Evolutionary conservation across 2,113 vertebrate genomes (phyloP).

Genomic region (Nycticebus coucang): DNA sequence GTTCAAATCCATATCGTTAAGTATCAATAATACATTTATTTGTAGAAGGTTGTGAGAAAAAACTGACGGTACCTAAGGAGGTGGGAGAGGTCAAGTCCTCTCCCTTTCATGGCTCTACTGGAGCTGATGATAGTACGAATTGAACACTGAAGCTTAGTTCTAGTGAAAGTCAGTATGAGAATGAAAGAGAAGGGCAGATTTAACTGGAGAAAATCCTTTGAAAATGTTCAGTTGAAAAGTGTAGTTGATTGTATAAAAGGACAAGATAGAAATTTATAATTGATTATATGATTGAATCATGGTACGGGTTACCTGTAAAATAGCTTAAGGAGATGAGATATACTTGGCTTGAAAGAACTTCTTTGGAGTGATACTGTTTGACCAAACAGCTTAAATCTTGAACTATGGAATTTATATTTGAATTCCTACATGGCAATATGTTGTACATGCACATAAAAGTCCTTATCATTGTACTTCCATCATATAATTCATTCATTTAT

Average conservation of each 20-base stretch:
- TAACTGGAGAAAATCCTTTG: not conserved
- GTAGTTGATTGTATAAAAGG: not conserved
- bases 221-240: not conserved
- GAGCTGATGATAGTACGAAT: not conserved
- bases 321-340: not conserved
- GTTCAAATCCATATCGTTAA: not conserved
- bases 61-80: not conserved
- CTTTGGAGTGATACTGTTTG: not conserved
- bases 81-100: not conserved
- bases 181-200: not conserved
- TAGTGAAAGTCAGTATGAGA: not conserved
- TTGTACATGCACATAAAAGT: not conserved
- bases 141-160: not conserved
- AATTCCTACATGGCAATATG: not conserved
- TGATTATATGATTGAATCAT: constrained; percentile 5
- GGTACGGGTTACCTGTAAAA: not conserved
- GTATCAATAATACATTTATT: not conserved
- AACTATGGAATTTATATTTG: not conserved
- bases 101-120: not conserved
- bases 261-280: not conserved
- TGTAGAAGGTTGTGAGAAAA: not conserved
- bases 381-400: not conserved
- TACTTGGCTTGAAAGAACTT: not conserved
- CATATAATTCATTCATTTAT: not conserved
- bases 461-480: not conserved